Percentiles rank a stretch among this genome's conserved stretches.
Evolutionary conservation across 1,140 invertebrate species (phyloP).

Genomic region (Armadillidium nasatum): DNA sequence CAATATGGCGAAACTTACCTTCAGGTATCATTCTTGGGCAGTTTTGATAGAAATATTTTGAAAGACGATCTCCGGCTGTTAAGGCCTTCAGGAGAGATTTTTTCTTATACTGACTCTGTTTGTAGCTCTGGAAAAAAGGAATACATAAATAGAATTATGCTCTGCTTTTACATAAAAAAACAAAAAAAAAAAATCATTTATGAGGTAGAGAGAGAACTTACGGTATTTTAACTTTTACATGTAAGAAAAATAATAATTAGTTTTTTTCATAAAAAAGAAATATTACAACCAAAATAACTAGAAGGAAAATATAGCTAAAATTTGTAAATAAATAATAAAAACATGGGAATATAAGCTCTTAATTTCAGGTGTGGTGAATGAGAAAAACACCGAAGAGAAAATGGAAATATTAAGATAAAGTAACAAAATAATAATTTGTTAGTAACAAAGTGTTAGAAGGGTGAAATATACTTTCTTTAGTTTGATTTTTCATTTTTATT

Average conservation of each 20-base stretch:
- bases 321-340: too few relatives aligned
- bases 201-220: background rate
- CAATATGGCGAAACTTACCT: slow-evolving; percentile 22
- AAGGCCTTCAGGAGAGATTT: slow-evolving; percentile 37
- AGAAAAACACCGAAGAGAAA: too few relatives aligned
- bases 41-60: slow-evolving; percentile 24
- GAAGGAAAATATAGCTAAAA: too few relatives aligned
- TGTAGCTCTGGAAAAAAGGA: slow-evolving; percentile 33
- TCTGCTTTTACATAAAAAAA: background rate
- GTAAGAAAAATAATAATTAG: background rate
- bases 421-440: too few relatives aligned
- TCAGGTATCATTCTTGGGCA: slow-evolving; percentile 35
- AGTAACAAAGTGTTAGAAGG: too few relatives aligned
- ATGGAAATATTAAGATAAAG: too few relatives aligned
- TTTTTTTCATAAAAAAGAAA: background rate
- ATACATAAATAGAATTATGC: background rate
- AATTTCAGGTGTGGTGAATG: too few relatives aligned
- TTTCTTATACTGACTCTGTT: slow-evolving; percentile 38
- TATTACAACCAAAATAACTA: too few relatives aligned
- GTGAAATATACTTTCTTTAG: too few relatives aligned
- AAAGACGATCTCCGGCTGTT: slow-evolving; percentile 30
- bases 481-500: too few relatives aligned
- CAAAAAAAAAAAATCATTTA: background rate
- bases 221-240: background rate
- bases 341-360: too few relatives aligned